Evolutionary conservation across 2,888 invertebrate species (phyloP), one percentile per base, ranked within the genome.

Genomic region (Lottia gigantea): DNA sequence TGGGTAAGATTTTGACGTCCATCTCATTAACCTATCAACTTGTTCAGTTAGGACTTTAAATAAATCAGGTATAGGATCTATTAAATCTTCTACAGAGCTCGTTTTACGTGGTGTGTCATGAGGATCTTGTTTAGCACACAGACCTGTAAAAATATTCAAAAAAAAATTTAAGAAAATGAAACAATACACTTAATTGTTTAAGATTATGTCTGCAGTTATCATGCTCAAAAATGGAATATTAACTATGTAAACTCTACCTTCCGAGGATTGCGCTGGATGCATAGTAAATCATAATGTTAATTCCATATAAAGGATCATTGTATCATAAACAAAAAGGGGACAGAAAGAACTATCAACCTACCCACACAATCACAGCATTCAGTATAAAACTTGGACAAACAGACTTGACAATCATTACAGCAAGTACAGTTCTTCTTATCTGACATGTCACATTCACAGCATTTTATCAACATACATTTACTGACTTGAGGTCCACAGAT

Each of bases 331-430:
- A 8, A 40, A 40, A 1, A 40, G 40, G 1, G 7, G 40, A 40
- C 1, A 8, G 11, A 4, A 11, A 40, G 40, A 15, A 65, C 55
- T 64, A 2, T 14, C 26, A 49, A 90, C 95, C 93, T 90, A 97
- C 98, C 97, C 82, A 98, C 96, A 91, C 97, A 98, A 69, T 96
- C 96, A 87, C 98, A 98, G 90, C 98, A 98, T 89, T 97, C 96
- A 78, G 93, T 93, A 89, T 95, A 97, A 67, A 96, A 91, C 83
- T 94, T 93, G 79, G 94, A 94, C 71, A 98, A 91, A 86, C 98
- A 98, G 85, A 92, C 94, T 82, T 93, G 94, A 85, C 98, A 98
- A 87, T 97, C 96, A 84, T 94, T 94, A 90, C 96, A 97, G 87
- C 97, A 97, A n/a, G 95, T 93, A 87, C 96, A 96, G 86, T 94